These are phyloP conservation scores for Chrysoperla carnea DNA, from an alignment of 1,140 invertebrate genomes.

Conservation along the genomic window DNA sequence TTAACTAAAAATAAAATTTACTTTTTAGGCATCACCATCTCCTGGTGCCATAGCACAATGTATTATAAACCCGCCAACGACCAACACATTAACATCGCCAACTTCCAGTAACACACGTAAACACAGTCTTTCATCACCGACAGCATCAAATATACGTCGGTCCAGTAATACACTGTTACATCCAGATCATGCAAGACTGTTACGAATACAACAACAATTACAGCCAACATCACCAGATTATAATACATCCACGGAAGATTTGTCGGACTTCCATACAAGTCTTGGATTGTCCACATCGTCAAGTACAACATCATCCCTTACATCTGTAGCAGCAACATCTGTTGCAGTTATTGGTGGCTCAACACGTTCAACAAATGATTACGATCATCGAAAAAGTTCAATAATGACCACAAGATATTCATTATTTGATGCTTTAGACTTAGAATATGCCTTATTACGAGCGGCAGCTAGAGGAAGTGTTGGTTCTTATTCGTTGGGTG, in stretches of 20 bases:
- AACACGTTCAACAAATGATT: conserved; percentile 23
- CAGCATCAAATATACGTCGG: conserved; percentile 25
- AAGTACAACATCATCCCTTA: conserved; percentile 36
- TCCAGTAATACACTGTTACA: conserved; percentile 40
- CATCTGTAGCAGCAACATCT: conserved; percentile 28
- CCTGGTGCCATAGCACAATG: conserved; percentile 26
- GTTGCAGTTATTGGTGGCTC: conserved; percentile 15
- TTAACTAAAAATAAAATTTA: too few species aligned
- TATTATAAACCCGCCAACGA: conserved; percentile 15
- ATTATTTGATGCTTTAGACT: conserved; percentile 48
- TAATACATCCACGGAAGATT: conserved; percentile 27
- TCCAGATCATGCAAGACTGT: conserved; percentile 45
- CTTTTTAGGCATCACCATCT: conserved; percentile 38
- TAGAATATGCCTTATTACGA: conserved; percentile 47
- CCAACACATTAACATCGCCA: conserved; percentile 6
- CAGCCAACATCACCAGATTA: conserved; percentile 23
- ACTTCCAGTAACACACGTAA: conserved; percentile 7
- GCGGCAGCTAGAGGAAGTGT: conserved; percentile 50
- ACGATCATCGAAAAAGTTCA: conserved; percentile 25
- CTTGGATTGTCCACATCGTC: conserved; percentile 25
- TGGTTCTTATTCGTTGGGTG: conserved; percentile 50
- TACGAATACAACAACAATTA: conserved; percentile 27
- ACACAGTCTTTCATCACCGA: conserved; percentile 22
- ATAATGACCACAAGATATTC: conserved; percentile 37
- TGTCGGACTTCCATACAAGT: conserved; percentile 20